phyloP scores from a whole-genome alignment of 2,888 invertebrate genomes.

The Saturnia japonica region DNA sequence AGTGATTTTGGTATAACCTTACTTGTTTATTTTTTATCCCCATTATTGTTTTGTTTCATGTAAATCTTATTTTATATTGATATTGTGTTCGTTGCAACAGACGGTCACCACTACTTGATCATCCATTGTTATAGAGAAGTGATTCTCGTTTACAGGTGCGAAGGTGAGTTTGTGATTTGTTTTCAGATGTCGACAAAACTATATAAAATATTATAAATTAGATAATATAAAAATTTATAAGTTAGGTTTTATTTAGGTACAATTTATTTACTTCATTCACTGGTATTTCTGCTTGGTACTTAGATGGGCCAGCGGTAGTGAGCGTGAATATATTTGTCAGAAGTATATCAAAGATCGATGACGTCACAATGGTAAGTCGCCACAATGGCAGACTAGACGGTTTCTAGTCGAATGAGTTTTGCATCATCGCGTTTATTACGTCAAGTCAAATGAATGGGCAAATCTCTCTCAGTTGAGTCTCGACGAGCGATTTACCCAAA shows the following conservation, averaged over 20 bases:
- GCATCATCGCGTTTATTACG: conserved; percentile 46
- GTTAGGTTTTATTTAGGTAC: conserved; percentile 62
- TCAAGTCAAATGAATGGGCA: conserved; percentile 81
- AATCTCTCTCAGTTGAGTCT: conserved; percentile 60
- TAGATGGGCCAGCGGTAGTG: conserved; percentile 97
- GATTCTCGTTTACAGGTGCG: conserved; percentile 44
- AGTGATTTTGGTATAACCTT: conserved; percentile 49
- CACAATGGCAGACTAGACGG: conserved; percentile 66
- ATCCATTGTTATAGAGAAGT: conserved; percentile 28
- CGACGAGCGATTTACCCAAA: conserved; percentile 70
- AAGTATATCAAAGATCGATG: conserved; percentile 99
- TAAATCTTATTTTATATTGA: conserved; percentile 10
- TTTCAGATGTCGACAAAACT: conserved; percentile 13
- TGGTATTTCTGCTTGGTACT: conserved; percentile 80
- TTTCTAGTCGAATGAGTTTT: conserved; percentile 62
- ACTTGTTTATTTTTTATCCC: conserved; percentile 40
- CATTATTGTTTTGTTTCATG: conserved; percentile 31
- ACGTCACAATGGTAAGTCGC: conserved; percentile 98
- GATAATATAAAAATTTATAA: conserved; percentile 27
- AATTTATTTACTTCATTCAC: conserved; percentile 56
- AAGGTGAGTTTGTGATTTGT: conserved; percentile 50
- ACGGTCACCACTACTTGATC: conserved; percentile 19
- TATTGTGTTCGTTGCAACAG: conserved; percentile 2
- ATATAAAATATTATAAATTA: too few species aligned
- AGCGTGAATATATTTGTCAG: conserved; percentile 99